These are phyloP conservation scores for Eleutherodactylus coqui DNA, from an alignment of 2,797 vertebrate genomes.

Conservation along the genomic window DNA sequence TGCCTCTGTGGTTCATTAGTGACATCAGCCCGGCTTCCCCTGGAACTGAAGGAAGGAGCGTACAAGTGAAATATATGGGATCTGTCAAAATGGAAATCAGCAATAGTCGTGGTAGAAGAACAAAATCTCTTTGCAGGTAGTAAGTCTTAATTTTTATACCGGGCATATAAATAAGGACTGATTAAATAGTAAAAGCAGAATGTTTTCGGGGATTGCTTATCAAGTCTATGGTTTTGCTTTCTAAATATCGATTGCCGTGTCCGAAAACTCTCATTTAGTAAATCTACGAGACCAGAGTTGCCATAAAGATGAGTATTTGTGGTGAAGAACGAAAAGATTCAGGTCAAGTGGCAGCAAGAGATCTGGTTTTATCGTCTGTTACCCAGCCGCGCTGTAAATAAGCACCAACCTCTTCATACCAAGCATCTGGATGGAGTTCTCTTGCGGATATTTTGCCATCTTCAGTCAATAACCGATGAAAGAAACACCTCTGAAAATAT, in stretches of 20 bases:
- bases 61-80: constrained; percentile 51
- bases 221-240: constrained; percentile 31
- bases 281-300: constrained; percentile 7
- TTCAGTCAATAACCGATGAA: constrained; percentile 39
- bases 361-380: constrained; percentile 19
- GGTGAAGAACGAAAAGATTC: constrained; percentile 29
- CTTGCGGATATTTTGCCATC: background rate
- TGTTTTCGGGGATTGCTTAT: constrained; percentile 33
- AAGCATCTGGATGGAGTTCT: background rate
- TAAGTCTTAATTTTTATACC: constrained; percentile 61
- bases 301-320: constrained; percentile 47
- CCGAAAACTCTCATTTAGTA: constrained; percentile 46
- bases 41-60: constrained; percentile 35
- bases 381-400: constrained; percentile 22
- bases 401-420: constrained; percentile 42
- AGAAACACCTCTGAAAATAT: constrained; percentile 8
- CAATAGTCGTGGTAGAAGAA: constrained; percentile 24
- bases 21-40: constrained; percentile 57
- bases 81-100: constrained; percentile 62
- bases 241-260: constrained; percentile 46
- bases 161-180: constrained; percentile 51
- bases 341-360: constrained; percentile 32
- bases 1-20: constrained; percentile 62
- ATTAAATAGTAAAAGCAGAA: constrained; percentile 56
- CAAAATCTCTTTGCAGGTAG: constrained; percentile 46